Evolutionary conservation across 2,888 invertebrate species (phyloP).

Genomic region (Bimastos eiseni): DNA sequence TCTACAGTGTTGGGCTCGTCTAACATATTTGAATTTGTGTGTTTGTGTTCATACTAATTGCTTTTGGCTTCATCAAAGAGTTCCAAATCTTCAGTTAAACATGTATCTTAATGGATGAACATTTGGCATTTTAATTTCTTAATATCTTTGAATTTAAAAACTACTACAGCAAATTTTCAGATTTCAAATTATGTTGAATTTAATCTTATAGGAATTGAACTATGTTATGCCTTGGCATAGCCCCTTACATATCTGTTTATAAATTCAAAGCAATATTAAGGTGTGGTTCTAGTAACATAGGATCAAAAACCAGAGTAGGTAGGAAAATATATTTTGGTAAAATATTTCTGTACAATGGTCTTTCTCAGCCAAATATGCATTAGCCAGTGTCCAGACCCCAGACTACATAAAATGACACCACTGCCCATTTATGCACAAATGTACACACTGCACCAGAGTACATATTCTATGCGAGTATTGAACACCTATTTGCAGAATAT

Average conservation of each 20-base stretch:
- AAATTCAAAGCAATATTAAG: neutral
- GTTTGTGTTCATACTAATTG: constrained; percentile 16
- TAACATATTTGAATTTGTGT: neutral
- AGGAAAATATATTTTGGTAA: too few species aligned
- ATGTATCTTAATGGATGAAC: neutral
- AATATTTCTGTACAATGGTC: too few species aligned
- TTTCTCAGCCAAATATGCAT: too few species aligned
- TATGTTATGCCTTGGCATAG: neutral
- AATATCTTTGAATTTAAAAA: neutral
- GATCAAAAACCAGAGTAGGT: too few species aligned
- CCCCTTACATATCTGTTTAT: neutral
- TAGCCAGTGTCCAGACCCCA: too few species aligned
- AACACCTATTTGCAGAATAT: too few species aligned
- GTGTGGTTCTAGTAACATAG: neutral
- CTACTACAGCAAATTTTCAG: neutral
- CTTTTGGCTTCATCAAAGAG: neutral
- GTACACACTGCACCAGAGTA: too few species aligned
- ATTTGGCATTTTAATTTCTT: neutral
- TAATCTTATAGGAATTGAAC: neutral
- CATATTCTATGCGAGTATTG: too few species aligned
- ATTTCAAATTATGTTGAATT: neutral
- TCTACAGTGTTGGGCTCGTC: neutral
- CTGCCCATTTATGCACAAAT: too few species aligned
- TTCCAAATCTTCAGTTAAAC: neutral
- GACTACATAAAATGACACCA: too few species aligned